Base-by-base conservation (phyloP, 2,888 invertebrate genomes). In the Bugula neritina region DNA sequence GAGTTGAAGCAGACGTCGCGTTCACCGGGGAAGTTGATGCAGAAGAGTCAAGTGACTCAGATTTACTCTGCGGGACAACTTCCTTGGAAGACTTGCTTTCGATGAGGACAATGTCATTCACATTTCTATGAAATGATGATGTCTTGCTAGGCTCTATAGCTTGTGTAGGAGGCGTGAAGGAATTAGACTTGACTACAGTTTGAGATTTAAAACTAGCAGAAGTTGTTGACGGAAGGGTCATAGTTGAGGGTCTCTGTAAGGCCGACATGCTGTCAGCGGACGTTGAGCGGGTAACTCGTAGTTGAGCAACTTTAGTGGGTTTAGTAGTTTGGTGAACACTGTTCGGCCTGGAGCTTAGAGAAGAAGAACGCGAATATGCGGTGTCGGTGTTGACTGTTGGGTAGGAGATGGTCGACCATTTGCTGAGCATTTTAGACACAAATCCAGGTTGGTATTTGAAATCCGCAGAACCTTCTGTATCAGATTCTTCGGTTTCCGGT, bases 381-480 rank as follows among this genome's bases (percentile, higher is more conserved):
- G 43, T 10, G 10, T 13, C 27, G 2, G 31, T 27, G 27, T 31
- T 13, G n/a, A 5, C 21, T 29, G 63, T 31, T 17, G 27, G 63
- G n/a, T 63, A 63, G 34, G 63, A 63, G 21, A 63, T 63, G 3
- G 63, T 31, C 1, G 63, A 63, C 21, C 21, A 63, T 31, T 63
- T 63, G n/a, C 27, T 63, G 27, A 63, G 31, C 27, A 63, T 13
- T 31, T 63, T 63, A 34, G 63, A 63, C 21, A 63, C 63, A n/a
- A 63, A 63, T 13, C 63, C 63, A 13, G 63, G 63, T 63, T 31
- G 21, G 31, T 63, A 63, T n/a, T 25, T 63, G 63, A 63, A 31
- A 13, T 63, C 63, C 10, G 63, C 31, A 31, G 63, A 63, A 31
- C 63, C 63, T 63, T 63, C 63, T 2, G 63, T 63, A 31, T 63